Base-by-base conservation (phyloP, 37 sponge, comb jelly and placozoan species). In the Eunapius fragilis region DNA sequence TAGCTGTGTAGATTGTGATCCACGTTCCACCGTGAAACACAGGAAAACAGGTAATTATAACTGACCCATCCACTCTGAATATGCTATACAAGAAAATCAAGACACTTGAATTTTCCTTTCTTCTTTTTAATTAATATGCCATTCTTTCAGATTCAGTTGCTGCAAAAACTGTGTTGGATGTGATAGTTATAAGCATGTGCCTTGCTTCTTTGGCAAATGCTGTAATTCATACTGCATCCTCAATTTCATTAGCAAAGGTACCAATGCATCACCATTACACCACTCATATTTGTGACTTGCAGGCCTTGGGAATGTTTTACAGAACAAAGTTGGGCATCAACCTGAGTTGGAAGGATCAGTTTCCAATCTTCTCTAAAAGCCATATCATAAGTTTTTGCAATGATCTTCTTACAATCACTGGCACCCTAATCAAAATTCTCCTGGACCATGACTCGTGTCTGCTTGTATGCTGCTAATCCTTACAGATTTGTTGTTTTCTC, bases 261-360 rank as follows among this genome's bases (percentile, higher is more conserved):
- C 22, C 0, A 58, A 17, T 45, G 9, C 9, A 45, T 45, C 9
- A 11, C 9, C 9, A 45, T 45, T 45, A 9, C 9, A 11, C 47
- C 14, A 19, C 58, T 19, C 58, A 58, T 58, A 0, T 41, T 6
- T 6, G 6, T 41, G 6, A 9, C 19, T 41, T 34, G n/a, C 50
- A 89, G 90, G 90, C 90, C 49, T 80, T 89, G 81, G 90, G 90
- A 25, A 36, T n/a, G 0, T 89, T 89, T 70, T 89, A 89, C 31
- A 45, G 67, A 13, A 35, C 74, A 14, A 30, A 84, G 71, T 71
- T 89, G 70, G 23, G 36, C 0, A 69, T 89, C 25, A 11, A 78
- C 30, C 47, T 89, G 70, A 85, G 85, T 75, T 89, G 90, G 90
- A 80, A 69, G 75, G 90, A 89, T n/a, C 41, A 85, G 37, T 58